These are phyloP conservation scores for Cephonodes hylas DNA, from an alignment of 2,888 invertebrate species.

Conservation along the genomic window DNA sequence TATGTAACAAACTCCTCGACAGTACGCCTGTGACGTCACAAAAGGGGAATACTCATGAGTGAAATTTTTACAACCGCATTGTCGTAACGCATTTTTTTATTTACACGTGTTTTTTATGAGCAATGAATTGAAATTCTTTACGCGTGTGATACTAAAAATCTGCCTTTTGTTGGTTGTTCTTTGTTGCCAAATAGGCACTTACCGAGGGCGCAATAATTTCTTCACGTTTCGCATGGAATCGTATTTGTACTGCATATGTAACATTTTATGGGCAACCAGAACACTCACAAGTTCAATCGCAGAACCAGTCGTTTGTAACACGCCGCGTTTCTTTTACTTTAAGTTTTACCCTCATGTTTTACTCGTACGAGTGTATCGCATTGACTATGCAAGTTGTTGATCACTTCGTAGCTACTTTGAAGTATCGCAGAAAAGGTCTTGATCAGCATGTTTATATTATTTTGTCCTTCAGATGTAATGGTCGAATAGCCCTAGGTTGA, in stretches of 20 bases:
- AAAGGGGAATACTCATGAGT: background rate
- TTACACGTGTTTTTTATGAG: background rate
- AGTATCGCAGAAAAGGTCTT: too few species aligned
- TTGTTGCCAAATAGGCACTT: background rate
- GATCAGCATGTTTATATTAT: too few species aligned
- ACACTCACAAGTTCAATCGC: too few species aligned
- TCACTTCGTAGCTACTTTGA: too few species aligned
- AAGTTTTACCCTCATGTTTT: too few species aligned
- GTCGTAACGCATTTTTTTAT: conserved; percentile 1
- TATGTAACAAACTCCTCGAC: background rate
- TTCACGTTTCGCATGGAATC: background rate
- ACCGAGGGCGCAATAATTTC: background rate
- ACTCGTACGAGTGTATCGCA: too few species aligned
- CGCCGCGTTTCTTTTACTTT: too few species aligned
- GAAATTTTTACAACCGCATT: background rate
- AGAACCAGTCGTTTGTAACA: too few species aligned
- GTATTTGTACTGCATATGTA: background rate
- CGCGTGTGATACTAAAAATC: conserved; percentile 6
- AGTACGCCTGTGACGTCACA: background rate
- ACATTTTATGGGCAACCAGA: too few species aligned
- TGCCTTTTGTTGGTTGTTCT: background rate
- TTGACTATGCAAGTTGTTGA: too few species aligned
- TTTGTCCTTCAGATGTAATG: too few species aligned
- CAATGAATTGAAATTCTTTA: background rate
- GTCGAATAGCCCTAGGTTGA: too few species aligned